Evolutionary conservation across 2,888 invertebrate species (phyloP).

Genomic region (Stramonita haemastoma): DNA sequence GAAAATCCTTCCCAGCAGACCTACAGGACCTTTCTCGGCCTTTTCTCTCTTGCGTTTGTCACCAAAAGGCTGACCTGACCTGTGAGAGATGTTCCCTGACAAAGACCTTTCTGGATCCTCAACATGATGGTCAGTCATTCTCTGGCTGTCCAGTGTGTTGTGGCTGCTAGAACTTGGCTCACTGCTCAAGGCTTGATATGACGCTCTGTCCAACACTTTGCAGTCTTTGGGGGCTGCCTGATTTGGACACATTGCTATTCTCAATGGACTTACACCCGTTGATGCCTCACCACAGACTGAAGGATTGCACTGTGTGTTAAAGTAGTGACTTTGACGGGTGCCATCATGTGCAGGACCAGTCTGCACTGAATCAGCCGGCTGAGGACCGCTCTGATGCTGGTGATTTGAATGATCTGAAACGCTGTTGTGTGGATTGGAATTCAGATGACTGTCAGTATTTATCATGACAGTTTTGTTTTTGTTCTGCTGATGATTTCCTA

Average conservation of each 20-base stretch:
- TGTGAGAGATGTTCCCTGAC: not conserved
- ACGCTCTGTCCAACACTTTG: too few species aligned
- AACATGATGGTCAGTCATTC: not conserved
- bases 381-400: not conserved
- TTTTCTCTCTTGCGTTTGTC: not conserved
- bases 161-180: too few species aligned
- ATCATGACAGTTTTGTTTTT: too few species aligned
- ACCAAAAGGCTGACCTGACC: not conserved
- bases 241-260: too few species aligned
- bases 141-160: too few species aligned
- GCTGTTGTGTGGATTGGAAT: too few species aligned
- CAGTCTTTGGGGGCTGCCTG: too few species aligned
- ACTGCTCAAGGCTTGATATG: too few species aligned
- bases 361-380: not conserved
- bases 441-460: too few species aligned
- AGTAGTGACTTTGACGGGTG: not conserved
- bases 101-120: too few species aligned
- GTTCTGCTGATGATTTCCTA: too few species aligned
- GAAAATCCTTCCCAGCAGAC: not conserved
- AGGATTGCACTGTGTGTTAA: not conserved
- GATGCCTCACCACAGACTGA: not conserved
- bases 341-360: not conserved
- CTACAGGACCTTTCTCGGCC: not conserved
- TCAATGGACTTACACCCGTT: not conserved
- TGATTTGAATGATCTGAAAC: not conserved